Evolutionary conservation across 2,797 vertebrate genomes (phyloP), one percentile per base, ranked within the genome.

Genomic region (Limosa lapponica): DNA sequence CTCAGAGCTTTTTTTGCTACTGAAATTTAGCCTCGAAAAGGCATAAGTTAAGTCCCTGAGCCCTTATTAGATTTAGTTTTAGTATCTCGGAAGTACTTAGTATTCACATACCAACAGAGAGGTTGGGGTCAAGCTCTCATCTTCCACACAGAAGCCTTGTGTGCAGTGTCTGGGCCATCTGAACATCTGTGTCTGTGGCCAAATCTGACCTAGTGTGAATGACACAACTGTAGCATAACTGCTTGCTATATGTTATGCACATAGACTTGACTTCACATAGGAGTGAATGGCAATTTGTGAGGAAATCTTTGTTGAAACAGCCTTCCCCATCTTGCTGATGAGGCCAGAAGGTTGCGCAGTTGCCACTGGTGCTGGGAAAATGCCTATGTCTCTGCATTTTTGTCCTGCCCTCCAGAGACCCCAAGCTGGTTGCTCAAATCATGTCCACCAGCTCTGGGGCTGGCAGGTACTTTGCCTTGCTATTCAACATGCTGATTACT

Each of bases 401-500:
- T 58, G 11, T 61, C 58, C 14, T 83, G 51, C 16, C 51, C 20
- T 65, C 2, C 3, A 39, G 36, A 62, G 19, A 37, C 65, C n/a
- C 30, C 11, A 30, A 58, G 15, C 12, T 67, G 14, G 25, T 52
- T 84, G 57, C 65, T 86, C 36, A 78, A 55, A 61, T 32, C 58
- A 89, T 16, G 46, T 17, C 16, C 61, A 71, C 24, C 32, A 72
- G 27, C 7, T 74, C 32, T 69, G 34, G 25, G 44, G 46, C 11
- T 8, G 7, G 37, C 28, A 61, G 30, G 39, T 73, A 52, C 32
- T 59, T 58, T 72, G 12, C 17, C 34, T 67, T 70, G 48, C 37
- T 46, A 3, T 62, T 70, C 73, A 80, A 58, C 4, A 27, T 1
- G 2, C 14, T 0, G 0, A 52, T 71, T 74, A 54, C 39, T 81